A percentile compares a stretch with the other conserved stretches of the same genome.
Evolutionary conservation across 2,888 invertebrate genomes (phyloP).

Genomic region (Ichneumoninae sp.): DNA sequence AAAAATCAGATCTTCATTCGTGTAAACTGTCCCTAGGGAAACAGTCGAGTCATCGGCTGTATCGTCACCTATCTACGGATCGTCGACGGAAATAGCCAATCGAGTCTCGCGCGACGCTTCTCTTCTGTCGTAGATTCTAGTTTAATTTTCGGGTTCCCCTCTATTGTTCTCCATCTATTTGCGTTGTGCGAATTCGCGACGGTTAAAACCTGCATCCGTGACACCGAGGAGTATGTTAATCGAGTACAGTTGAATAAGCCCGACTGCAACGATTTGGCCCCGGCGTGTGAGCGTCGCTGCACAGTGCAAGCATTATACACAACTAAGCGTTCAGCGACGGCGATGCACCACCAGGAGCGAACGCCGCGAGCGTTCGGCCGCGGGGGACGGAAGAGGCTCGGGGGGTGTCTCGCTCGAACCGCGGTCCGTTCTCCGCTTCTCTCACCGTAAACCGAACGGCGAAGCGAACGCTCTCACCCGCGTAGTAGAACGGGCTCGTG

Average conservation of each 20-base stretch:
- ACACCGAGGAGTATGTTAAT: constrained; percentile 1
- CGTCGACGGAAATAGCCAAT: constrained; percentile 51
- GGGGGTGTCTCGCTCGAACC: constrained; percentile 36
- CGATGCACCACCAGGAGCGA: constrained; percentile 57
- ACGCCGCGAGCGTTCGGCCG: constrained; percentile 43
- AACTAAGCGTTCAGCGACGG: constrained; percentile 43
- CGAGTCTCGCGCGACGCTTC: constrained; percentile 36
- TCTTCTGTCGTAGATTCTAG: constrained; percentile 36
- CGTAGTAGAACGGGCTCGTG: constrained; percentile 68
- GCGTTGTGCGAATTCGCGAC: not conserved
- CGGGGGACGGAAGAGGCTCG: constrained; percentile 22
- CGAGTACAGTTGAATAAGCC: not conserved
- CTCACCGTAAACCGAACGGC: constrained; percentile 19
- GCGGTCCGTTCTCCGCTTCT: constrained; percentile 7
- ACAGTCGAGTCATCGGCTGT: not conserved
- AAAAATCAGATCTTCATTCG: too few relatives aligned
- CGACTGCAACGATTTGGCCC: not conserved
- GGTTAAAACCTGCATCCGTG: not conserved
- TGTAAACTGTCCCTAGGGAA: too few relatives aligned
- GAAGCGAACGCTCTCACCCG: constrained; percentile 53
- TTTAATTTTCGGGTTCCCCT: constrained; percentile 30
- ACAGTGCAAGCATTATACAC: constrained; percentile 44
- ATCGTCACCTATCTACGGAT: constrained; percentile 18
- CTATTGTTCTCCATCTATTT: constrained; percentile 1
- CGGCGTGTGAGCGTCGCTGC: constrained; percentile 54